Base-by-base conservation (phyloP, 1,140 invertebrate genomes). In the Drosophila subobscura region DNA sequence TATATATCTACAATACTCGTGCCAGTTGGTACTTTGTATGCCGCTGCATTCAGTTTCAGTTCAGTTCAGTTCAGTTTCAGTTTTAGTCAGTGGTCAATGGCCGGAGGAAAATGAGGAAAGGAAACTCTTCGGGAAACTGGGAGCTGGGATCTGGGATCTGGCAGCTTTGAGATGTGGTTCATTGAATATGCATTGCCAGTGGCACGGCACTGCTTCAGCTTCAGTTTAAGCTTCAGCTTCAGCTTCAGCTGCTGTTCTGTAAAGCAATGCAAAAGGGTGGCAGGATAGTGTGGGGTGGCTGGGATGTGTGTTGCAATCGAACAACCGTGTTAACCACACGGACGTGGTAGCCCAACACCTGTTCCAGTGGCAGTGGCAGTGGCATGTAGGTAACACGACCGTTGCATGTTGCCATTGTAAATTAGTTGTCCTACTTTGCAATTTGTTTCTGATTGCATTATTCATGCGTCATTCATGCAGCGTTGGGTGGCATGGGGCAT, bases 371-470 rank as follows among this genome's bases (percentile, higher is more conserved):
- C n/a, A 29, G 55, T 20, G 16, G 16, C 16, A 20, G 5, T 12
- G 22, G 27, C 10, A 7, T 56, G 22, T 10, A 5, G 40, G n/a
- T 6, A 4, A n/a, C 16, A 42, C 66, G 63, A 71, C 33, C 60
- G 61, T 86, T 70, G 66, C 64, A 85, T 86, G 73, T 85, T 86
- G 86, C 81, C 64, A 73, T 77, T 85, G 77, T 67, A 73, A 86
- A 85, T 86, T 74, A 77, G 60, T 81, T 77, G 83, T 74, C 81
- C 81, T 76, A 86, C 81, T 80, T 85, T 58, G 63, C 57, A 86
- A 72, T 80, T 80, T 68, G 72, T 73, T 81, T 60, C 54, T 77
- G 77, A 86, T 81, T 85, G 77, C 78, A 85, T 84, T 72, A 65
- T 79, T 84, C 75, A 84, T 73, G 77, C 59, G 67, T 51, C 67